Percentiles rank a stretch among this genome's conserved stretches.
Conservation (phyloP, 1,140 invertebrate species). For the Gryllus bimaculatus region DNA sequence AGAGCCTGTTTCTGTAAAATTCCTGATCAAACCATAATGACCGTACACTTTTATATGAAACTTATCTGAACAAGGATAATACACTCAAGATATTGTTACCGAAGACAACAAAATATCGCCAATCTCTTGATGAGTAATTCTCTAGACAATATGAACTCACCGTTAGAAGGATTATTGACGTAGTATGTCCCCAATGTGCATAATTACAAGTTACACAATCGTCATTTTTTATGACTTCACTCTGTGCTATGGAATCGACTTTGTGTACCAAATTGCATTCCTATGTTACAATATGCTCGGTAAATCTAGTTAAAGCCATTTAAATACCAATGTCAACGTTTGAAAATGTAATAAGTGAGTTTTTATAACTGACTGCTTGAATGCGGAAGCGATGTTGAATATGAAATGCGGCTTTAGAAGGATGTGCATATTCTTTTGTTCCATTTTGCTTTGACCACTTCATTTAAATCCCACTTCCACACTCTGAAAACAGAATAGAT, state of each 20-base stretch:
- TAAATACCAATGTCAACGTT: neutral
- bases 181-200: neutral
- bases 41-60: neutral
- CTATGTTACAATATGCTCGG: neutral
- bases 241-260: neutral
- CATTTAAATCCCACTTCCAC: neutral
- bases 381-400: slow-evolving; percentile 7
- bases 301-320: neutral
- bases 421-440: neutral
- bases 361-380: neutral
- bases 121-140: slow-evolving; percentile 1
- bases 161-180: neutral
- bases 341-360: neutral
- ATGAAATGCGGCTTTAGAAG: neutral
- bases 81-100: slow-evolving; percentile 8
- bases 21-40: neutral
- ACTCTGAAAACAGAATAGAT: neutral
- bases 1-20: neutral
- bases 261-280: neutral
- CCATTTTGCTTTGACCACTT: neutral
- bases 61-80: neutral
- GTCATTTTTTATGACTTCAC: neutral
- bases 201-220: neutral
- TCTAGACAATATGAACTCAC: neutral
- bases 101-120: neutral